Conservation (phyloP, 2,113 vertebrate genomes). For the Sterna hirundo region DNA sequence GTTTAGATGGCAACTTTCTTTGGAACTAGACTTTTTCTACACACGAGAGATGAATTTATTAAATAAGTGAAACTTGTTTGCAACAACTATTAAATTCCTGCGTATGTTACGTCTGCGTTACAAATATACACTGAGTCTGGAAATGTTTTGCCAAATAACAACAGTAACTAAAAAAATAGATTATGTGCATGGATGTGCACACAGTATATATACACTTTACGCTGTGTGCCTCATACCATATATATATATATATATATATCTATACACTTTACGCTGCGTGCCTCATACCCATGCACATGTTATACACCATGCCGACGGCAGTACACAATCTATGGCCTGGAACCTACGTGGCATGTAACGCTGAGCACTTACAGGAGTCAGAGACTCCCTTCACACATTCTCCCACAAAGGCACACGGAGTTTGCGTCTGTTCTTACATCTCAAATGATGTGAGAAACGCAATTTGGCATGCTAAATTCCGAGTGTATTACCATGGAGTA, state of each 20-base stretch:
- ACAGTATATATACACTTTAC: background rate
- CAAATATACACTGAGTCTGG: background rate
- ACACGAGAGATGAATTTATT: background rate
- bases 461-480: background rate
- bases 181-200: background rate
- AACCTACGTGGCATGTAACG: accelerated
- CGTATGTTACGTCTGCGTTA: background rate
- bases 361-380: background rate
- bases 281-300: background rate
- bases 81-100: background rate
- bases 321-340: too few species aligned
- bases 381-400: background rate
- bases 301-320: accelerated
- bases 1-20: background rate
- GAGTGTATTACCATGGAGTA: background rate
- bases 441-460: background rate
- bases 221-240: background rate
- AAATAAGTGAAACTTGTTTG: background rate
- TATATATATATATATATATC: too few species aligned
- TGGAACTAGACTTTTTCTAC: background rate
- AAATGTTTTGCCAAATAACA: background rate
- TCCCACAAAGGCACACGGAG: background rate
- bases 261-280: background rate
- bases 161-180: background rate
- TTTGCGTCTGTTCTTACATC: background rate